Evolutionary conservation across 2,797 vertebrate genomes (phyloP).

Genomic region (Enteromius mattozi): DNA sequence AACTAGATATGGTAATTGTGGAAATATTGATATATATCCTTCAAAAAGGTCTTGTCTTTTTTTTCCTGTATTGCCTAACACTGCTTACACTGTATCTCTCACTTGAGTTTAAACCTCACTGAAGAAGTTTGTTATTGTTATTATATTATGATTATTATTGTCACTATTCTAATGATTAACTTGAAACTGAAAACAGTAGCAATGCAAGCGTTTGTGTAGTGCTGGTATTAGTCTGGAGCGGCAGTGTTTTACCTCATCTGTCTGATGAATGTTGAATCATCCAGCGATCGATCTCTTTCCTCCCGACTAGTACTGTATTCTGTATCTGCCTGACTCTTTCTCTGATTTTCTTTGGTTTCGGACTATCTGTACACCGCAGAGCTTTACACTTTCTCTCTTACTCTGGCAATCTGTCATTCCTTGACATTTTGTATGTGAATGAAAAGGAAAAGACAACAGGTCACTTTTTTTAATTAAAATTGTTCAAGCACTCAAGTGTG

Average conservation of each 20-base stretch:
- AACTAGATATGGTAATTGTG: slow-evolving; percentile 25
- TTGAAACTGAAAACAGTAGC: slow-evolving; percentile 44
- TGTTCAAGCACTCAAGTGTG: slow-evolving; percentile 44
- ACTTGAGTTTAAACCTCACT: slow-evolving; percentile 35
- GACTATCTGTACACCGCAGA: slow-evolving; percentile 15
- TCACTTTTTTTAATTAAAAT: slow-evolving; percentile 54
- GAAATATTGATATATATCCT: slow-evolving; percentile 5
- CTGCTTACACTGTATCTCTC: slow-evolving; percentile 19
- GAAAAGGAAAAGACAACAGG: slow-evolving; percentile 20
- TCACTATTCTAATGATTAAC: slow-evolving; percentile 35
- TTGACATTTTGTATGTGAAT: slow-evolving; percentile 52
- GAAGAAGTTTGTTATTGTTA: slow-evolving; percentile 13
- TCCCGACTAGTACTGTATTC: slow-evolving; percentile 41
- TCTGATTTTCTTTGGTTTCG: neutral
- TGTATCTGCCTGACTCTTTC: slow-evolving; percentile 7
- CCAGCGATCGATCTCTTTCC: slow-evolving; percentile 2
- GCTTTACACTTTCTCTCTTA: slow-evolving; percentile 33
- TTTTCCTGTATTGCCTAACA: slow-evolving; percentile 13
- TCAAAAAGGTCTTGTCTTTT: neutral
- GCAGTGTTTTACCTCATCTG: slow-evolving; percentile 21
- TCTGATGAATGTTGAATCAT: slow-evolving; percentile 30
- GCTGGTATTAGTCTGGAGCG: slow-evolving; percentile 24
- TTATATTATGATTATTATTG: slow-evolving; percentile 30
- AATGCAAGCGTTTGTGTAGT: slow-evolving; percentile 49
- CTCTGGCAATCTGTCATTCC: slow-evolving; percentile 32